Conservation (phyloP, 2,797 vertebrate species). For the Sebastes baramenuke region DNA sequence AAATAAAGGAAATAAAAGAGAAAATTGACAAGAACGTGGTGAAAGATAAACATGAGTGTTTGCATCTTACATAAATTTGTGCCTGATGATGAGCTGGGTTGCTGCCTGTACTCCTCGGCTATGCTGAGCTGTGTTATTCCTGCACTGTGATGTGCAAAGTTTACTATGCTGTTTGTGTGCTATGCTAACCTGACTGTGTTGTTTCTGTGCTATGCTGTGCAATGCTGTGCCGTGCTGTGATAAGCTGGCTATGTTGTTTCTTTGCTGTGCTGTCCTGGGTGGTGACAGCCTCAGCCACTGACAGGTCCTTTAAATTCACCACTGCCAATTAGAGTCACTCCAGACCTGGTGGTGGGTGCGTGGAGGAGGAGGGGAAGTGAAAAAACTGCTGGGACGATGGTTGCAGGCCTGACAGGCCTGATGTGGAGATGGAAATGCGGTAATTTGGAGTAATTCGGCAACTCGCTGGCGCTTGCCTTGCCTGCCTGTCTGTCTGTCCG, state of each 20-base stretch:
- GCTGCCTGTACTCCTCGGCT: constrained; percentile 6
- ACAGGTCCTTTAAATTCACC: constrained; percentile 85
- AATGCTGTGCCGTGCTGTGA: constrained; percentile 46
- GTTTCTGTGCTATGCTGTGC: constrained; percentile 23
- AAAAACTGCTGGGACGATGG: constrained; percentile 74
- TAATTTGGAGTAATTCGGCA: constrained; percentile 90
- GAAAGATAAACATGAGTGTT: constrained; percentile 2
- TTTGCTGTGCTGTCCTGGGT: constrained; percentile 69
- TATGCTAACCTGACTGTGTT: constrained; percentile 41
- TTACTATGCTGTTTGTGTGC: constrained; percentile 35
- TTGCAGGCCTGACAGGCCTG: constrained; percentile 83
- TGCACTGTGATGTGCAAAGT: constrained; percentile 34
- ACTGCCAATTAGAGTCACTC: constrained; percentile 86
- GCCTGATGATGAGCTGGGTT: constrained; percentile 26
- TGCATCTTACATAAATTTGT: constrained; percentile 2
- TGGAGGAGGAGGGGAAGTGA: constrained; percentile 6
- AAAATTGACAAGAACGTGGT: not conserved
- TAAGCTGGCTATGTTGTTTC: constrained; percentile 68
- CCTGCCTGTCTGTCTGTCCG: constrained; percentile 85
- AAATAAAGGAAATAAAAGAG: not conserved
- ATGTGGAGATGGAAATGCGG: constrained; percentile 87
- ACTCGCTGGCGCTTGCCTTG: constrained; percentile 82
- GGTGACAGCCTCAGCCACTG: constrained; percentile 78
- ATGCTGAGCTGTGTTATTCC: constrained; percentile 39
- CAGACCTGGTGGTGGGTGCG: constrained; percentile 71